phyloP scores from a whole-genome alignment of 2,888 invertebrate species.

The Andrena chrysosceles region DNA sequence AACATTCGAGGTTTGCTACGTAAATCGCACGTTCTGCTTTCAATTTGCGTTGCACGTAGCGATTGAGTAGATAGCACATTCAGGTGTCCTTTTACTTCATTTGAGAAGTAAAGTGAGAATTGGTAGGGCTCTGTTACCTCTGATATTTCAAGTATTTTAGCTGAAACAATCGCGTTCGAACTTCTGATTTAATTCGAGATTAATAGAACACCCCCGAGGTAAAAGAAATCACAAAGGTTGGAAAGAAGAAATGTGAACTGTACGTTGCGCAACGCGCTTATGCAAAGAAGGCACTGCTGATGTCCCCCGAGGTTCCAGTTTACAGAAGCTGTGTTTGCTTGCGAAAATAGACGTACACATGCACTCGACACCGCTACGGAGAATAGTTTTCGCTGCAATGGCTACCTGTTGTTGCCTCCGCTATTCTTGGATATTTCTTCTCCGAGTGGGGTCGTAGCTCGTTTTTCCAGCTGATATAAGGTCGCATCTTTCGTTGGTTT shows the following conservation, averaged over 20 bases:
- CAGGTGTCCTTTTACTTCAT: no score
- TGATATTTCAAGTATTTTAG: no score
- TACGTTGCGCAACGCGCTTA: neutral
- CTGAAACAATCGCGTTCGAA: no score
- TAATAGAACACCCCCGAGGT: no score
- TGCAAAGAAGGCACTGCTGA: neutral
- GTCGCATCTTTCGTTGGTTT: neutral
- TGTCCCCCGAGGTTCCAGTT: neutral
- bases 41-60: neutral
- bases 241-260: no score
- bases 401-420: slow-evolving; percentile 23
- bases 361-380: neutral
- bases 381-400: neutral
- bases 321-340: slow-evolving; percentile 17
- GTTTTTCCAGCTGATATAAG: slow-evolving; percentile 51
- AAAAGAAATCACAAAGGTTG: no score
- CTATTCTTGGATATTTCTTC: slow-evolving; percentile 50
- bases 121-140: no score
- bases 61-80: neutral
- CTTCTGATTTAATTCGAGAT: no score
- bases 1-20: slow-evolving; percentile 1
- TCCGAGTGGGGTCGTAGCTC: slow-evolving; percentile 32
- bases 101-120: no score
- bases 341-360: neutral
- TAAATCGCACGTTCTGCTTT: slow-evolving; percentile 17